A percentile compares a stretch with the other conserved stretches of the same genome.
Evolutionary conservation across 1,140 invertebrate genomes (phyloP).

Genomic region (Thaumatotibia leucotreta): DNA sequence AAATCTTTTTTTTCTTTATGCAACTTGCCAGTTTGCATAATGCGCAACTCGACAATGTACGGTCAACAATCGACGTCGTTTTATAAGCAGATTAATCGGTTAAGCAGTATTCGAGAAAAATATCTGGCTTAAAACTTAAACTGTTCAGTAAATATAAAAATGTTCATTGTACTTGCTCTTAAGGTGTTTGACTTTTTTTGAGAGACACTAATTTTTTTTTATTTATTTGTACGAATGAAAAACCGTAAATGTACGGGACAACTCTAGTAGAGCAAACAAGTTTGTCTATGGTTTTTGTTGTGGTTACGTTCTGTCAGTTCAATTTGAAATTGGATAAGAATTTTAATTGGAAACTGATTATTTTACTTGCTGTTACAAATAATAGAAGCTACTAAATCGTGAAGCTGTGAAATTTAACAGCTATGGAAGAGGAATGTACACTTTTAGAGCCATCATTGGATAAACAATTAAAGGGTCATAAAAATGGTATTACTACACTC

Average conservation of each 20-base stretch:
- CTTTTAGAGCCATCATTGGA: slow-evolving; percentile 81
- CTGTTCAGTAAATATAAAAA: too few species aligned
- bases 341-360: not conserved
- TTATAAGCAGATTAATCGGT: too few species aligned
- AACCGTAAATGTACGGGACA: not conserved
- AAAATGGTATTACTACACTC: slow-evolving; percentile 83
- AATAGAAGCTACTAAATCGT: not conserved
- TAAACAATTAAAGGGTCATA: slow-evolving; percentile 89
- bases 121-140: too few species aligned
- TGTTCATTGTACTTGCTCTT: too few species aligned
- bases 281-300: slow-evolving; percentile 16
- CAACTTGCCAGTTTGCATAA: not conserved
- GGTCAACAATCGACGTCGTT: too few species aligned
- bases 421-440: slow-evolving; percentile 12
- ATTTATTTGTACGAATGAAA: slow-evolving; percentile 10
- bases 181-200: too few species aligned
- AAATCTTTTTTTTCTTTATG: slow-evolving; percentile 15
- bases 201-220: too few species aligned
- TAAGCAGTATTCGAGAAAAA: slow-evolving; percentile 12
- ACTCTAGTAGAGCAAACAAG: not conserved
- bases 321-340: slow-evolving; percentile 7
- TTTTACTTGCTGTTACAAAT: not conserved
- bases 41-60: too few species aligned
- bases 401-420: not conserved
- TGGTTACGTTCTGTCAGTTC: slow-evolving; percentile 5